These are phyloP conservation scores for Drosophila siamana DNA, from an alignment of 2,888 invertebrate species.

Conservation along the genomic window DNA sequence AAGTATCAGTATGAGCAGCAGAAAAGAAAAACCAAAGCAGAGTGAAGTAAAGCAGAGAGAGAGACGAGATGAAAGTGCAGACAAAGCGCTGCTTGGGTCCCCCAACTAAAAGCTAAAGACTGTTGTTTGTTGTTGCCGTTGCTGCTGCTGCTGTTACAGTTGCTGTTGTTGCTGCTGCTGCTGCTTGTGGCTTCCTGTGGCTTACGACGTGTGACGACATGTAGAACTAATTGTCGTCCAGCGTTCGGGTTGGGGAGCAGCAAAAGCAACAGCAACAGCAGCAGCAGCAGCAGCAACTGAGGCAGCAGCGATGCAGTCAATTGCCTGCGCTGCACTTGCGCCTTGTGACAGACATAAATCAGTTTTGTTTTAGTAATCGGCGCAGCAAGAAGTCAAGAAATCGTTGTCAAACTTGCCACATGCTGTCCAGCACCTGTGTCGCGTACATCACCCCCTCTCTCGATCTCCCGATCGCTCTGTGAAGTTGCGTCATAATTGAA, in stretches of 20 bases:
- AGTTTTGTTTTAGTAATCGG: slow-evolving; percentile 80
- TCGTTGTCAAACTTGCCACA: slow-evolving; percentile 56
- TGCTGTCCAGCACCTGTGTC: slow-evolving; percentile 50
- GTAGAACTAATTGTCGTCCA: slow-evolving; percentile 85
- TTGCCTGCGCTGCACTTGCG: slow-evolving; percentile 55
- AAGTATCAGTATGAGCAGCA: slow-evolving; percentile 24
- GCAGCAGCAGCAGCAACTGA: background rate
- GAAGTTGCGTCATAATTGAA: slow-evolving; percentile 69
- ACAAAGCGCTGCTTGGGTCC: slow-evolving; percentile 59
- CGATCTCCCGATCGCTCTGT: slow-evolving; percentile 2
- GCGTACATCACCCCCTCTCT: slow-evolving; percentile 8
- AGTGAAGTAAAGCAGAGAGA: slow-evolving; percentile 25
- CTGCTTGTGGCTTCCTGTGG: slow-evolving; percentile 81
- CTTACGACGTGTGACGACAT: slow-evolving; percentile 83
- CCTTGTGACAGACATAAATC: slow-evolving; percentile 79
- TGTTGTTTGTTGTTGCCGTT: slow-evolving; percentile 20
- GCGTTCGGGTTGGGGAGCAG: slow-evolving; percentile 46
- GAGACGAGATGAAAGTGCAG: slow-evolving; percentile 72
- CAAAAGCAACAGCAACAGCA: slow-evolving; percentile 7
- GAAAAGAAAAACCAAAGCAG: slow-evolving; percentile 38
- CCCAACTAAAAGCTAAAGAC: slow-evolving; percentile 43
- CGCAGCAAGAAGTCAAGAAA: slow-evolving; percentile 69
- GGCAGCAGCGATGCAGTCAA: slow-evolving; percentile 35
- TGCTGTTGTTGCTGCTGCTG: slow-evolving; percentile 20
- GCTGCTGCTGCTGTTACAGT: slow-evolving; percentile 21